A percentile compares a stretch with the other conserved stretches of the same genome.
Evolutionary conservation across 2,113 vertebrate genomes (phyloP).

Genomic region (Ptyas mucosa): DNA sequence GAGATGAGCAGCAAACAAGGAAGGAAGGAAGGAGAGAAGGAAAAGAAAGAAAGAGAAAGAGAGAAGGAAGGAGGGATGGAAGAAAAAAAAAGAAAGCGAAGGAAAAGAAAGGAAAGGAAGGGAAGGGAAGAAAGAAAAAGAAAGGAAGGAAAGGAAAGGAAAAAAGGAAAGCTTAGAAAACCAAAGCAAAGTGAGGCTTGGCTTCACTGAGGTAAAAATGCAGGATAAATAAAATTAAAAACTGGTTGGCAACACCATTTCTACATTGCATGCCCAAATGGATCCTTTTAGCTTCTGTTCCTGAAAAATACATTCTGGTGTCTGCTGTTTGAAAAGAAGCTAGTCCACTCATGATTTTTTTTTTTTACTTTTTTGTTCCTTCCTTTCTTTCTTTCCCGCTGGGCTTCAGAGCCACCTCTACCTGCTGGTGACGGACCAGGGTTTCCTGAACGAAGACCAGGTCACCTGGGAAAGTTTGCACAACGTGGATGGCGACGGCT

Average conservation of each 20-base stretch:
- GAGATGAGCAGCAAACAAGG: not conserved
- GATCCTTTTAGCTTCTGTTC: not conserved
- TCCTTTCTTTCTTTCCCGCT: not conserved
- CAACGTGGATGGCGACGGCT: conserved; percentile 88
- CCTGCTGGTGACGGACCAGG: conserved; percentile 91
- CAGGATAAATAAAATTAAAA: not conserved
- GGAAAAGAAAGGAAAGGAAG: no score
- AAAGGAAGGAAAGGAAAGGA: no score
- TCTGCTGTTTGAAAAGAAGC: not conserved
- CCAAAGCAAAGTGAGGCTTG: not conserved
- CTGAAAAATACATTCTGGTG: not conserved
- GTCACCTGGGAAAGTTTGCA: conserved; percentile 93
- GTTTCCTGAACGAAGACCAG: conserved; percentile 85
- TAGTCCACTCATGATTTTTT: not conserved
- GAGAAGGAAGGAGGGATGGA: no score
- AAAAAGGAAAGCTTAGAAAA: not conserved
- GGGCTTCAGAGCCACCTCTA: conserved; percentile 84
- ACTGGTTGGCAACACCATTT: not conserved
- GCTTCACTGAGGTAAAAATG: not conserved
- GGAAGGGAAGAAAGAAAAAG: no score
- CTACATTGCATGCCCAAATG: not conserved
- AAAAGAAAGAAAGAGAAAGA: no score
- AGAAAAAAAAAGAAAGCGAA: no score
- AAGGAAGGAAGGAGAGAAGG: no score
- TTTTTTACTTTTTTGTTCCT: no score